These are phyloP conservation scores for Pantherophis guttatus DNA, from an alignment of 2,113 vertebrate genomes.

Conservation along the genomic window DNA sequence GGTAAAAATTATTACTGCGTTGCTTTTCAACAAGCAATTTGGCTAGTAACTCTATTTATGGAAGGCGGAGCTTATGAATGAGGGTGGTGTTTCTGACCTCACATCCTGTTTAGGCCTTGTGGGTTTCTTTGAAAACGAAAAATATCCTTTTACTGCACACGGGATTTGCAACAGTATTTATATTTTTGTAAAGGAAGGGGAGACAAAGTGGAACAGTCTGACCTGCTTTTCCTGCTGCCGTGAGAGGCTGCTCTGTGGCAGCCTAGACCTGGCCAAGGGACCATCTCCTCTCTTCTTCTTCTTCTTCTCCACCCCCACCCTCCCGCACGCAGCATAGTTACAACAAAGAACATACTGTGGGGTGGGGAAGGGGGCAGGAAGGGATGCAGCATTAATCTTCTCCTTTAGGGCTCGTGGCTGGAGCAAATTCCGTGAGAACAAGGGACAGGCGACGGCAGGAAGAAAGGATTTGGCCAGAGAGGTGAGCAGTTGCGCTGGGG, in stretches of 20 bases:
- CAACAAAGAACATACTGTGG: conserved; percentile 14
- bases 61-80: neutral
- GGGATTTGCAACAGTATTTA: neutral
- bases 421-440: neutral
- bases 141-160: neutral
- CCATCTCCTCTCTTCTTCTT: neutral
- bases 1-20: neutral
- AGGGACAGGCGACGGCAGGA: neutral
- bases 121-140: conserved; percentile 17
- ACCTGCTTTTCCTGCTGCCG: neutral
- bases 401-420: neutral
- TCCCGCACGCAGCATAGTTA: neutral
- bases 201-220: neutral
- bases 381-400: conserved; percentile 7
- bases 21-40: neutral
- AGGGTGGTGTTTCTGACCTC: conserved; percentile 9
- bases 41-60: neutral
- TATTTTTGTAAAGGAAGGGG: neutral
- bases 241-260: neutral
- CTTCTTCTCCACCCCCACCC: neutral
- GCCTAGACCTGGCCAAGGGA: neutral
- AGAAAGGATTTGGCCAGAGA: neutral
- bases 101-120: conserved; percentile 31
- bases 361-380: neutral
- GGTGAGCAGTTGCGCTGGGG: neutral